Base-by-base conservation (phyloP, 2,113 vertebrate genomes). In the Picathartes gymnocephalus region DNA sequence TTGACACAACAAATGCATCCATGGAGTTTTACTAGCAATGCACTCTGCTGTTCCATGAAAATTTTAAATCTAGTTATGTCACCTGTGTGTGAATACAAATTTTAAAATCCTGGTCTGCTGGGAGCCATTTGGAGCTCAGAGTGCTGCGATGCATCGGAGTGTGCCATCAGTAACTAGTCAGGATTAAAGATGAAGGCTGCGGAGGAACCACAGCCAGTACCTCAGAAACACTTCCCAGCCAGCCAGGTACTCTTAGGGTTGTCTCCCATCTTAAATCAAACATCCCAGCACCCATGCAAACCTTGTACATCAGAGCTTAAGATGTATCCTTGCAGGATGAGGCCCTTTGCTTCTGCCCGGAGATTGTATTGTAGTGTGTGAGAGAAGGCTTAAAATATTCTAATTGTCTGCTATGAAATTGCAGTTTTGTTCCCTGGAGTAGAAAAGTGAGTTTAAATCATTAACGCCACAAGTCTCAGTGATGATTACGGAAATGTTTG, bases 401-500 rank as follows among this genome's bases (percentile, higher is more conserved):
- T 94, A 92, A 97, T 97, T 92, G 96, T 96, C 85, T 95, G 79
- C 90, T 81, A 10, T 95, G 96, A 95, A 93, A 94, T 73, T 77
- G 66, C 54, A 42, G 76, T 90, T 92, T 93, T 96, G 92, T 96
- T 97, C 96, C 95, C 97, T 66, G 84, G 96, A 97, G 96, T 91
- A 92, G 95, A 92, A 83, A 95, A 80, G 89, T 65, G 86, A 97
- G 96, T 97, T 97, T 95, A 97, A 97, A 97, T 98, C 97, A 98
- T 97, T 97, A 97, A 96, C 14, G 44, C 94, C 87, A 82, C 94
- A 94, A 97, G 97, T 93, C 97, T 98, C 93, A 24, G 72, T 86
- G 94, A 96, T 98, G 96, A 97, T 97, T 97, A 96, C 81, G 6
- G 94, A 96, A 95, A 94, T 90, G 96, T 98, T 96, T 98, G 93